Base-by-base conservation (phyloP, 64 coral and sea anemone species). In the Actinia tenebrosa region DNA sequence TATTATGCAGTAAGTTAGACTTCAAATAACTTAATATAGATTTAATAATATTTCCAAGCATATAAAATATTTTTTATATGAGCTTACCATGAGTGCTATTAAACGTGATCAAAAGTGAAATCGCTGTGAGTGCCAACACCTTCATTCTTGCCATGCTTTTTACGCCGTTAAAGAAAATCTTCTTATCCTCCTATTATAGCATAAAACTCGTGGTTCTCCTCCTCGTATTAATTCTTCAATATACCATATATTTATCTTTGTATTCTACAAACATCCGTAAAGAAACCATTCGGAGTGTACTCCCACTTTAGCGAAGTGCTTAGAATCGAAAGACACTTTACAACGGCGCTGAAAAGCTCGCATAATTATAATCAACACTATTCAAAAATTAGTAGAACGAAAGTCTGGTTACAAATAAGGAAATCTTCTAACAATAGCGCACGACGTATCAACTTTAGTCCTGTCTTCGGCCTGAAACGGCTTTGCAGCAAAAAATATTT, bases 381-480 rank as follows among this genome's bases (percentile, higher is more conserved):
- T 75, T 75, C 69, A 75, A 75, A 27, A 14, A 14, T 27, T 75
- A 42, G n/a, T 7, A 75, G 26, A 75, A 75, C 27, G 69, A 75
- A 75, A 75, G 69, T 75, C 69, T 75, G n/a, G 69, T 75, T 75
- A 75, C 69, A 75, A 75, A 75, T 75, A 75, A 75, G 69, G 69
- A 30, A 75, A 75, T 75, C 1, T 30, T 9, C 69, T 25, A 42
- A 75, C 69, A 75, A 75, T 30, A 75, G 9, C 10, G 42, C 10
- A 75, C 10, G 69, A 30, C 69, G 69, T 75, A 75, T 75, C 69
- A 75, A 75, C 69, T 75, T 43, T 14, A 75, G 7, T 30, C 69
- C 14, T 75, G 23, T 30, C 23, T 75, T 75, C 20, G 69, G 69
- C 69, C 69, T 75, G 69, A 75, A 75, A 42, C 69, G 69, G 23